phyloP scores from a whole-genome alignment of 2,113 vertebrate genomes.

The Cranoglanis bouderius region DNA sequence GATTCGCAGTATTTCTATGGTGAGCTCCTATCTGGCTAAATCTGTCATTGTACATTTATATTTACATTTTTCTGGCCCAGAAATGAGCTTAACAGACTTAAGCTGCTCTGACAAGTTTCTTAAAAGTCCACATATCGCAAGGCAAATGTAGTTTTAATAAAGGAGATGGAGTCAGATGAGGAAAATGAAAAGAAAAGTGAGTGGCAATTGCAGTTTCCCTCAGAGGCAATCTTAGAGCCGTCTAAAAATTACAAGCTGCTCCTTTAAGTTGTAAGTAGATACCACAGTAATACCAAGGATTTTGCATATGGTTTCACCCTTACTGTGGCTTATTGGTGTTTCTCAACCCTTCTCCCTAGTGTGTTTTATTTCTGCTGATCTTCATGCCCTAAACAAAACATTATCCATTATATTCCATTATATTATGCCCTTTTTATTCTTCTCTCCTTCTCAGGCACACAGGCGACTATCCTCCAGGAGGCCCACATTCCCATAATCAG shows the following conservation, averaged over 20 bases:
- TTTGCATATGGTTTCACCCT: not conserved
- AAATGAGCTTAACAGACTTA: not conserved
- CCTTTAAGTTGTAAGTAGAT: not conserved
- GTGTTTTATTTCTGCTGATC: not conserved
- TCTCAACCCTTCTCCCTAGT: not conserved
- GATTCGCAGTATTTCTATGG: too few relatives aligned
- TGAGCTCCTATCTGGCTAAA: not conserved
- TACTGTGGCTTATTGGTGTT: not conserved
- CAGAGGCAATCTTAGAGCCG: not conserved
- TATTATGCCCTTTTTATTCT: not conserved
- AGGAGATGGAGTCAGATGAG: not conserved
- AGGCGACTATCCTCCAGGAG: constrained; percentile 84
- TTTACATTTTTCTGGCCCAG: not conserved
- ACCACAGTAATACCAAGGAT: not conserved
- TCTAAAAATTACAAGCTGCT: not conserved
- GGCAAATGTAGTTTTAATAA: not conserved
- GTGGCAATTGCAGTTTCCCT: not conserved
- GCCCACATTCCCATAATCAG: constrained; percentile 85
- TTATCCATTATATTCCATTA: not conserved
- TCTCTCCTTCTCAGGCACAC: constrained; percentile 69
- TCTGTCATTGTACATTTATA: not conserved
- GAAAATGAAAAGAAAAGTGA: not conserved
- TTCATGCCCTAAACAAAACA: not conserved
- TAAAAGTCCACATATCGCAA: not conserved
- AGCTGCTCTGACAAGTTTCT: not conserved